Conservation (phyloP, 2,113 vertebrate genomes). For the Neogale vison region DNA sequence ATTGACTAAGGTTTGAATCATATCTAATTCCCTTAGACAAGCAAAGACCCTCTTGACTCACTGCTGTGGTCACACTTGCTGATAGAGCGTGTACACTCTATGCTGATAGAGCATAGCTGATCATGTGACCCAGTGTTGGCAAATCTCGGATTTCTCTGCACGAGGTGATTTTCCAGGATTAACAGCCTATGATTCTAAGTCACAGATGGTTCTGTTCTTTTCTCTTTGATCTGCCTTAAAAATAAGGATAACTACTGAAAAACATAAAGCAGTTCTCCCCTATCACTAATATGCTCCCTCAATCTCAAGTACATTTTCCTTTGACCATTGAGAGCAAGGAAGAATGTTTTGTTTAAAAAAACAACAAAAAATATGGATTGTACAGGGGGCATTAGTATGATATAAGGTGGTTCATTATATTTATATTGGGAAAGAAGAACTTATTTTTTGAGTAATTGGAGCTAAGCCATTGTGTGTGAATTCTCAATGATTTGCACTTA, state of each 20-base stretch:
- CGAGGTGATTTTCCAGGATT: slow-evolving; percentile 11
- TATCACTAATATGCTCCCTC: neutral
- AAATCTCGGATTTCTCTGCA: slow-evolving; percentile 61
- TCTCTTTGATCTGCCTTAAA: slow-evolving; percentile 45
- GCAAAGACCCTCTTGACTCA: slow-evolving; percentile 60
- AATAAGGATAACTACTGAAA: slow-evolving; percentile 36
- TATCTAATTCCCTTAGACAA: slow-evolving; percentile 42
- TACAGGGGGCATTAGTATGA: neutral
- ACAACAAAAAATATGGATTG: neutral
- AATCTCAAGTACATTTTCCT: neutral
- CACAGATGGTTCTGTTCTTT: slow-evolving; percentile 35
- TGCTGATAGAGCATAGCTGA: slow-evolving; percentile 30
- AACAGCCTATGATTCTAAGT: slow-evolving; percentile 33
- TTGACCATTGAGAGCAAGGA: neutral
- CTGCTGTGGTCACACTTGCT: neutral
- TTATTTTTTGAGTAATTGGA: slow-evolving; percentile 8
- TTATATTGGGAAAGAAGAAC: slow-evolving; percentile 1
- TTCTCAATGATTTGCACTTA: slow-evolving; percentile 33
- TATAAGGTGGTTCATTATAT: neutral
- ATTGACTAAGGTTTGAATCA: slow-evolving; percentile 64
- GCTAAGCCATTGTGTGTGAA: slow-evolving; percentile 12
- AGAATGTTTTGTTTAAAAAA: slow-evolving; percentile 12
- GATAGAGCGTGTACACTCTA: neutral
- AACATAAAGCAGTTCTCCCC: neutral
- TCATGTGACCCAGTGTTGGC: slow-evolving; percentile 48